Base-by-base conservation (phyloP, 2,888 invertebrate genomes). In the Heliconius ismenius region DNA sequence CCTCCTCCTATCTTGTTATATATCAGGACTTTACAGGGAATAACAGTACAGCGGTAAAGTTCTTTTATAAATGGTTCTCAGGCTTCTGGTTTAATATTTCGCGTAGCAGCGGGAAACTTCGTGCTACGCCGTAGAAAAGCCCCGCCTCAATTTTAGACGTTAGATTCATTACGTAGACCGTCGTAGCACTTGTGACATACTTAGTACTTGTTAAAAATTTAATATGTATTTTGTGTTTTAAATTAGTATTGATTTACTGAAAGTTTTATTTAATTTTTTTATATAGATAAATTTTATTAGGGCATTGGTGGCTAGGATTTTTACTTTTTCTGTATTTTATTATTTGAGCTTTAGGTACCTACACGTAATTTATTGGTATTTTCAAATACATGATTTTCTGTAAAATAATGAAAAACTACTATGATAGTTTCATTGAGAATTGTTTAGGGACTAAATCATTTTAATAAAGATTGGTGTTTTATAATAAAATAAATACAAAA, bases 91-190 rank as follows among this genome's bases (percentile, higher is more conserved):
- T 83, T 79, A 78, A 80, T 64, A 80, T 83, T 83, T 89, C 89
- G 89, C 85, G 79, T 82, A 74, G 69, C 79, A 78, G 92, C 92
- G 92, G 90, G 82, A 87, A 86, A 84, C 81, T 86, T 91, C 92
- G 91, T 82, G 77, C 81, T 79, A 80, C 77, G 74, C 85, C 87
- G 89, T 81, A 60, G 72, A 78, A 81, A 86, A 85, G 87, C 91
- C 85, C 91, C 92, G 89, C 92, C 92, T 88, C 82, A 85, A 84
- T 87, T 86, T 86, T 81, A 83, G 82, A 80, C 76, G 81, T 81
- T 78, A 76, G 81, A 81, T 79, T 84, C 87, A 83, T 82, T 83
- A 75, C 80, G 84, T 85, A 85, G 82, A 76, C 69, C n/a, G 13
- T 65, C 76, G 79, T 79, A 81, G 76, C 63, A 70, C 49, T 58